Evolutionary conservation across 2,797 vertebrate genomes (phyloP).

Genomic region (Hypotaenidia okinawae): DNA sequence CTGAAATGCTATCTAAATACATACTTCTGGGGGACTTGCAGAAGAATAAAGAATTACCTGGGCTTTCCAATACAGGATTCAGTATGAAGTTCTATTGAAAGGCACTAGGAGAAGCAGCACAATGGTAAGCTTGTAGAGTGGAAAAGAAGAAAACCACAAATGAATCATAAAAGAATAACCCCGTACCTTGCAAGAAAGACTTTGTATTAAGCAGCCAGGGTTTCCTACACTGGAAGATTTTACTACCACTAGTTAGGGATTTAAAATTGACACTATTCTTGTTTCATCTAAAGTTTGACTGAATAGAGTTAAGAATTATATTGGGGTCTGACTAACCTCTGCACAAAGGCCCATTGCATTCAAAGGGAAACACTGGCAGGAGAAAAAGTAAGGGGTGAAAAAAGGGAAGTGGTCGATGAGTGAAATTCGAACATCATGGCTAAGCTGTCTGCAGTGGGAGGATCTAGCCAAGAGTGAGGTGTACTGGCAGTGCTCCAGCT

Average conservation of each 20-base stretch:
- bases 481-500: background rate
- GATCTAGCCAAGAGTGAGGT: background rate
- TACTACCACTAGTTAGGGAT: background rate
- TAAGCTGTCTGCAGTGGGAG: background rate
- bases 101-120: background rate
- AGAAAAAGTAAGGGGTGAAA: background rate
- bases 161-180: background rate
- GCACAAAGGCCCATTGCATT: background rate
- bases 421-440: background rate
- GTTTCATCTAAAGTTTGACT: background rate
- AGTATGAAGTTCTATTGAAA: background rate
- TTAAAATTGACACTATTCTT: background rate
- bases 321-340: background rate
- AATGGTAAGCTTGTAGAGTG: background rate
- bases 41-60: background rate
- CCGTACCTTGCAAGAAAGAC: background rate
- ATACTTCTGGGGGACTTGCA: background rate
- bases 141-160: background rate
- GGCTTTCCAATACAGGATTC: background rate
- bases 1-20: background rate
- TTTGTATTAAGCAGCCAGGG: background rate
- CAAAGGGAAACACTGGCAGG: background rate
- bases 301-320: background rate
- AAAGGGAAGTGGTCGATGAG: constrained; percentile 3
- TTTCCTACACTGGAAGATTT: background rate